Percentiles rank a stretch among this genome's conserved stretches.
Evolutionary conservation across 1,140 invertebrate genomes (phyloP).

Genomic region (Conopomorpha cramerella): DNA sequence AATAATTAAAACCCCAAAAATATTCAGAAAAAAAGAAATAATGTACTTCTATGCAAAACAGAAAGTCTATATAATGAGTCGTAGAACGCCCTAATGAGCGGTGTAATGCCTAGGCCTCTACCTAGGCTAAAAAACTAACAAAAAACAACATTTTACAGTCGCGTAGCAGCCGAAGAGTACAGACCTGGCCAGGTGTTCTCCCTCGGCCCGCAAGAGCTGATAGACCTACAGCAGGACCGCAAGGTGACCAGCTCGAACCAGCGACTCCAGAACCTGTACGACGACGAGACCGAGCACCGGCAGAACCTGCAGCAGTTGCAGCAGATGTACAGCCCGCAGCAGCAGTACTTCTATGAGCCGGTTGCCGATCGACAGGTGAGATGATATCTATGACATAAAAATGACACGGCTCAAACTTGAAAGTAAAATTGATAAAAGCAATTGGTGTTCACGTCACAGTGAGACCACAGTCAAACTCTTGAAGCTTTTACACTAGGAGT

Average conservation of each 20-base stretch:
- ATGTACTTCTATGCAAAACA: neutral
- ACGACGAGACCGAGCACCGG: constrained; percentile 17
- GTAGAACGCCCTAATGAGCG: too few relatives aligned
- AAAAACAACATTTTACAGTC: constrained; percentile 8
- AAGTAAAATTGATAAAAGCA: neutral
- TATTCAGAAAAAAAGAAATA: neutral
- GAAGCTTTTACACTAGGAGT: neutral
- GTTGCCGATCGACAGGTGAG: constrained; percentile 27
- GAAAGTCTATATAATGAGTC: too few relatives aligned
- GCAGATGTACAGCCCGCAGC: neutral
- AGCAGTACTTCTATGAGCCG: constrained; percentile 32
- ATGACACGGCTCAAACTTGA: neutral
- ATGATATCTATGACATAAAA: neutral
- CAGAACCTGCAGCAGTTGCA: constrained; percentile 34
- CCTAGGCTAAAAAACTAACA: neutral
- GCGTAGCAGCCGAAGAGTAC: constrained; percentile 22
- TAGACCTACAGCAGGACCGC: constrained; percentile 42
- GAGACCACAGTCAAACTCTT: neutral
- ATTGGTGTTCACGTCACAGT: neutral
- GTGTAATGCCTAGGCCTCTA: too few relatives aligned
- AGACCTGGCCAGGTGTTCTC: constrained; percentile 44
- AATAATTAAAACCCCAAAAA: neutral
- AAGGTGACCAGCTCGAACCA: constrained; percentile 28
- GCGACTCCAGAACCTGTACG: constrained; percentile 31
- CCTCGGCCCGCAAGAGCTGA: constrained; percentile 32